Conservation (phyloP, 2,113 vertebrate species). For the Lynx canadensis region DNA sequence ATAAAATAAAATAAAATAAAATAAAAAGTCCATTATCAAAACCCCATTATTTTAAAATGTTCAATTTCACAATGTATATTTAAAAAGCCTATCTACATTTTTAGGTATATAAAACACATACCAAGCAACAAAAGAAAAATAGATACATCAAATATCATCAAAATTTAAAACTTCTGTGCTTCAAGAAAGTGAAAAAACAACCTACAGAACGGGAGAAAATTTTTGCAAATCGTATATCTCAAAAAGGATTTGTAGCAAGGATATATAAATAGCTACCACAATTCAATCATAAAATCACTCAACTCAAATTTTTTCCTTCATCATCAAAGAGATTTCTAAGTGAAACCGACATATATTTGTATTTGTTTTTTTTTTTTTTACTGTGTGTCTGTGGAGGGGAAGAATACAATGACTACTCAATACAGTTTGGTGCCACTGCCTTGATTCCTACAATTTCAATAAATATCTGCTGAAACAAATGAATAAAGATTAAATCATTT, state of each 20-base stretch:
- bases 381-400: not conserved
- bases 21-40: not conserved
- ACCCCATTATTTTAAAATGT: not conserved
- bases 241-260: not conserved
- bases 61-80: not conserved
- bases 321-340: not conserved
- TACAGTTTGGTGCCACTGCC: not conserved
- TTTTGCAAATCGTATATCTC: not conserved
- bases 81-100: not conserved
- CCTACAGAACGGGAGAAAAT: not conserved
- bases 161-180: not conserved
- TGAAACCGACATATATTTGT: not conserved
- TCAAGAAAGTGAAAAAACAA: not conserved
- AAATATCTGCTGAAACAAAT: not conserved
- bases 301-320: not conserved
- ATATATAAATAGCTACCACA: not conserved
- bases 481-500: not conserved
- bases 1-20: not conserved
- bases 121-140: not conserved
- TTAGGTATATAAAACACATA: not conserved
- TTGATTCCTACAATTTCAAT: not conserved
- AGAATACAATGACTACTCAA: not conserved
- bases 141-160: not conserved
- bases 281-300: not conserved
- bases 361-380: not conserved